Evolutionary conservation across 2,888 invertebrate species (phyloP).

Genomic region (Laothoe populi): DNA sequence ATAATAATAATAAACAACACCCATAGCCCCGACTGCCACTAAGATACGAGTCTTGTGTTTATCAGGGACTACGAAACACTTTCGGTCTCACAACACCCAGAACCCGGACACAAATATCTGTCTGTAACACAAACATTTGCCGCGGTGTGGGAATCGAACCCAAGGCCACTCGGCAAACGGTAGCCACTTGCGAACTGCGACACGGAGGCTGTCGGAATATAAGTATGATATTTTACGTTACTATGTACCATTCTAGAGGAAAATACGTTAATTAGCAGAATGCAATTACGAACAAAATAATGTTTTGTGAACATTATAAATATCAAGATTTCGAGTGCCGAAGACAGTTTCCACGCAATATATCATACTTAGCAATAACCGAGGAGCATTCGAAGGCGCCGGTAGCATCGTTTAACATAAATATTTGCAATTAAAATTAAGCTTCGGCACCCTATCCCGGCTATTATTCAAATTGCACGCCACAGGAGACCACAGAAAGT

Average conservation of each 20-base stretch:
- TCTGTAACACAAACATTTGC: too few relatives aligned
- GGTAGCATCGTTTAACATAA: conserved; percentile 78
- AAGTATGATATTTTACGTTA: too few relatives aligned
- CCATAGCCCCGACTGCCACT: too few relatives aligned
- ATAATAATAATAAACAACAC: too few relatives aligned
- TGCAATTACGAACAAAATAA: conserved; percentile 36
- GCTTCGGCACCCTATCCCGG: conserved; percentile 76
- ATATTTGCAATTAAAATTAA: conserved; percentile 85
- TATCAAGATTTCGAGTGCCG: conserved; percentile 47
- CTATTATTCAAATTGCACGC: conserved; percentile 84
- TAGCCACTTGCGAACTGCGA: too few relatives aligned
- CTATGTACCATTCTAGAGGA: background rate
- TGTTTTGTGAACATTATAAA: conserved; percentile 42
- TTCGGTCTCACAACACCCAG: too few relatives aligned
- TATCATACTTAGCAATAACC: conserved; percentile 76
- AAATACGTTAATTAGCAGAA: background rate
- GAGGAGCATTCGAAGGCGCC: conserved; percentile 53
- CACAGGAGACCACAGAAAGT: conserved; percentile 84
- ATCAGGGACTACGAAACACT: too few relatives aligned
- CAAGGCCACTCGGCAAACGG: too few relatives aligned
- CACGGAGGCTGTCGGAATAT: too few relatives aligned
- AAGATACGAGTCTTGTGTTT: too few relatives aligned
- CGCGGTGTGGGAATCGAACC: too few relatives aligned
- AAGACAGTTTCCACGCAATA: conserved; percentile 60
- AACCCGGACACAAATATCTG: too few relatives aligned